These are phyloP conservation scores for Kryptopterus vitreolus DNA, from an alignment of 2,797 vertebrate genomes.

Conservation along the genomic window DNA sequence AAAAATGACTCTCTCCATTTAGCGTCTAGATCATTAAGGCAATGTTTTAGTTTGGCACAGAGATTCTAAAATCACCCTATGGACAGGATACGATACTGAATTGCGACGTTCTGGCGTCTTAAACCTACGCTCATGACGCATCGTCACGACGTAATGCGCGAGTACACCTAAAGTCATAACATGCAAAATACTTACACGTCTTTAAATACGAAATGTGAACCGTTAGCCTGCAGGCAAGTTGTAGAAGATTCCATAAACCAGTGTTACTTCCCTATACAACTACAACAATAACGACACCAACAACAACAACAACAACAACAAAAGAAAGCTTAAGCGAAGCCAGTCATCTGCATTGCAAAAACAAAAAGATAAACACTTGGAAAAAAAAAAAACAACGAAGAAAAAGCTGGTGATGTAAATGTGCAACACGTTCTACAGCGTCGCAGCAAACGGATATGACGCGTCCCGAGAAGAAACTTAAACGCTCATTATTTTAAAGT, in stretches of 20 bases:
- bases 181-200: slow-evolving; percentile 12
- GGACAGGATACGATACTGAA: slow-evolving; percentile 5
- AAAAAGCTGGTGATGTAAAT: slow-evolving; percentile 22
- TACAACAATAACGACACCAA: too few species aligned
- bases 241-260: not conserved
- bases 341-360: not conserved
- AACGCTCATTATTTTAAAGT: not conserved
- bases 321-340: not conserved
- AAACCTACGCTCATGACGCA: not conserved
- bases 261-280: not conserved
- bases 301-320: not conserved
- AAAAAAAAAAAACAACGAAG: not conserved
- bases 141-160: slow-evolving; percentile 4
- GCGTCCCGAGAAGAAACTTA: not conserved
- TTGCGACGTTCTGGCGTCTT: not conserved
- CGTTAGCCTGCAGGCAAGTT: not conserved
- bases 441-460: not conserved
- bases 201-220: not conserved
- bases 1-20: slow-evolving; percentile 5
- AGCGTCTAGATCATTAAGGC: slow-evolving; percentile 29
- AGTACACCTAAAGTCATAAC: not conserved
- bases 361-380: not conserved
- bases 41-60: slow-evolving; percentile 37
- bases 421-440: not conserved
- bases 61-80: slow-evolving; percentile 10